Evolutionary conservation across 2,113 vertebrate genomes (phyloP).

Genomic region (Notothenia rossii): DNA sequence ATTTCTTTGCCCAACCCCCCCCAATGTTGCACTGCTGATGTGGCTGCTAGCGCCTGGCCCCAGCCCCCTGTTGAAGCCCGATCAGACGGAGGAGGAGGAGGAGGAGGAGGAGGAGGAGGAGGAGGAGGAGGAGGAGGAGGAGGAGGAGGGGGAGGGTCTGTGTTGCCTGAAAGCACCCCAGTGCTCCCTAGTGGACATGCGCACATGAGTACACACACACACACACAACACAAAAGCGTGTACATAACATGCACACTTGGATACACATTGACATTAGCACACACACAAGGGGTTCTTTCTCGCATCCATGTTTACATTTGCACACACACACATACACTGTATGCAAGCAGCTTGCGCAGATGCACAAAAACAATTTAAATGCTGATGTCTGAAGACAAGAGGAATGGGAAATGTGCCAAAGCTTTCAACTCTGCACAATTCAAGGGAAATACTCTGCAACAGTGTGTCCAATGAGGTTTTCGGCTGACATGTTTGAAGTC

Average conservation of each 20-base stretch:
- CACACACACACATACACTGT: not conserved
- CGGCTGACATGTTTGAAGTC: not conserved
- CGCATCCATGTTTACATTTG: not conserved
- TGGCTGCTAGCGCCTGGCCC: conserved; percentile 50
- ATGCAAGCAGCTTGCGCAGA: not conserved
- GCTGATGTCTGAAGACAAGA: conserved; percentile 31
- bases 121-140: not conserved
- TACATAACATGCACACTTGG: not conserved
- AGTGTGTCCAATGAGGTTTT: not conserved
- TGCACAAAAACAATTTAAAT: conserved; percentile 25
- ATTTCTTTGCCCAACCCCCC: not conserved
- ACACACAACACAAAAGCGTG: not conserved
- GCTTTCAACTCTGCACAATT: conserved; percentile 28
- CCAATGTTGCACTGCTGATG: conserved; percentile 52
- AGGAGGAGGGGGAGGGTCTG: conserved; percentile 20
- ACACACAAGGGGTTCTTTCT: not conserved
- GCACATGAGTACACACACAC: conserved; percentile 40
- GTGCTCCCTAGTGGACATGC: conserved; percentile 69
- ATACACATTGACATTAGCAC: not conserved
- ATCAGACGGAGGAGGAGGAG: conserved; percentile 38
- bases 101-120: not conserved
- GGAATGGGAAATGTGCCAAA: conserved; percentile 14
- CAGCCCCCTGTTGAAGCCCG: conserved; percentile 50
- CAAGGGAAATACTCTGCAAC: conserved; percentile 9
- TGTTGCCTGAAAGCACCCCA: conserved; percentile 64